Percentiles rank a stretch among this genome's conserved stretches.
These are phyloP conservation scores for Antennarius striatus DNA, from an alignment of 2,113 vertebrate genomes.

Conservation along the genomic window DNA sequence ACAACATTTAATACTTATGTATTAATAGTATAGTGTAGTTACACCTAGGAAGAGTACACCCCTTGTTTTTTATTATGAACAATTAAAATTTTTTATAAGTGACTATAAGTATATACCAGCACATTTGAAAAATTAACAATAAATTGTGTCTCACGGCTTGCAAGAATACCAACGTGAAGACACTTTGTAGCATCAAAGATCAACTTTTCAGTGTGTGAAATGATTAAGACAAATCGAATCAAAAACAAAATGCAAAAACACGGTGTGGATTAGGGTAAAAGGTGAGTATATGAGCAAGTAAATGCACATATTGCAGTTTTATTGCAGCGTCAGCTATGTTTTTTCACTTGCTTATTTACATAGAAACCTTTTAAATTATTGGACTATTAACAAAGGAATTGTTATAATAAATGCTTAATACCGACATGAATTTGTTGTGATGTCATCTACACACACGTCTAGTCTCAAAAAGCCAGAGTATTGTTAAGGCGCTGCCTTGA, in stretches of 20 bases:
- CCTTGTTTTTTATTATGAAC: background rate
- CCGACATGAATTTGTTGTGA: slow-evolving; percentile 42
- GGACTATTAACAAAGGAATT: slow-evolving; percentile 11
- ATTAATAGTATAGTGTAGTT: too few species aligned
- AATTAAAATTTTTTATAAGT: background rate
- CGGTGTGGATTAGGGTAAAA: background rate
- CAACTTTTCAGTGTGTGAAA: background rate
- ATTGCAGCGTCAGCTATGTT: background rate
- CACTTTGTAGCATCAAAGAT: background rate
- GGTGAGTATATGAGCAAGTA: slow-evolving; percentile 7
- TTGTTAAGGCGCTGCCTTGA: too few species aligned
- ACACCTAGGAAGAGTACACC: background rate
- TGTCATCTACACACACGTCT: slow-evolving; percentile 57
- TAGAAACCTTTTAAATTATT: slow-evolving; percentile 6
- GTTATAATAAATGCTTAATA: slow-evolving; percentile 29
- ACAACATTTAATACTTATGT: background rate
- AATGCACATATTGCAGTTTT: background rate
- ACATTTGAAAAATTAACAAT: background rate
- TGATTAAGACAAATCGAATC: background rate
- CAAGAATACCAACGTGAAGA: background rate
- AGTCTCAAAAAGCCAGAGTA: slow-evolving; percentile 33
- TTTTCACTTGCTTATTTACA: slow-evolving; percentile 4
- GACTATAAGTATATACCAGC: too few species aligned
- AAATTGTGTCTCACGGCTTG: background rate
- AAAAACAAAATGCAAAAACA: slow-evolving; percentile 2